phyloP scores from a whole-genome alignment of 2,113 vertebrate genomes.

The Ranitomeya variabilis region DNA sequence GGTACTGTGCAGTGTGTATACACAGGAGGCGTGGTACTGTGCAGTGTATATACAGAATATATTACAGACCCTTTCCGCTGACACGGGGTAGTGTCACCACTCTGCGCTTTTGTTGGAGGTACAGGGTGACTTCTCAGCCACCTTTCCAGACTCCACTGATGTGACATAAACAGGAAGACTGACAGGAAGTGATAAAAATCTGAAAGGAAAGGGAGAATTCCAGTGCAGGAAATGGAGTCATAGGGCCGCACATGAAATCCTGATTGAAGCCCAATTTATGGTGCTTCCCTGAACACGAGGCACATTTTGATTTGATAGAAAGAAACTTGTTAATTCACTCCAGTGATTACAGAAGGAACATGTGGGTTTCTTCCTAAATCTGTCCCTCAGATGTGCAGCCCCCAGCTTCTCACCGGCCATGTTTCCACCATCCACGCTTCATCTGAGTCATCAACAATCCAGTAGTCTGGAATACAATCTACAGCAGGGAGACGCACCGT shows the following conservation, averaged over 20 bases:
- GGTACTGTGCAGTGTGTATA: too few species aligned
- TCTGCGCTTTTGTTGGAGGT: too few species aligned
- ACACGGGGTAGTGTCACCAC: too few species aligned
- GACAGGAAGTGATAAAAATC: conserved; percentile 59
- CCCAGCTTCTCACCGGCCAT: background rate
- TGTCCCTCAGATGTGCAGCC: background rate
- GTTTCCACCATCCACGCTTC: too few species aligned
- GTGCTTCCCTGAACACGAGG: background rate
- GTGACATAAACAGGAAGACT: conserved; percentile 67
- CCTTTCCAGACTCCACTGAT: background rate
- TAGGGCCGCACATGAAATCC: background rate
- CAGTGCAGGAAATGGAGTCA: conserved; percentile 60
- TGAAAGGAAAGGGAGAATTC: conserved; percentile 38
- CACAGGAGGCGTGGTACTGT: too few species aligned
- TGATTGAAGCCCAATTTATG: background rate
- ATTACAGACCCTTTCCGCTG: too few species aligned
- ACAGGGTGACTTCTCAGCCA: background rate
- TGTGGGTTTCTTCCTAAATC: background rate
- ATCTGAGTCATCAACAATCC: too few species aligned
- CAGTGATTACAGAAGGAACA: background rate
- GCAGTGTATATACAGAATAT: too few species aligned
- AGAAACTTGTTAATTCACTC: too few species aligned
- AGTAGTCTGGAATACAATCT: too few species aligned
- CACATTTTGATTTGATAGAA: too few species aligned
- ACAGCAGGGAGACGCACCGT: too few species aligned